Base-by-base conservation (phyloP, 2,797 vertebrate genomes). In the Onychomys arenicola region DNA sequence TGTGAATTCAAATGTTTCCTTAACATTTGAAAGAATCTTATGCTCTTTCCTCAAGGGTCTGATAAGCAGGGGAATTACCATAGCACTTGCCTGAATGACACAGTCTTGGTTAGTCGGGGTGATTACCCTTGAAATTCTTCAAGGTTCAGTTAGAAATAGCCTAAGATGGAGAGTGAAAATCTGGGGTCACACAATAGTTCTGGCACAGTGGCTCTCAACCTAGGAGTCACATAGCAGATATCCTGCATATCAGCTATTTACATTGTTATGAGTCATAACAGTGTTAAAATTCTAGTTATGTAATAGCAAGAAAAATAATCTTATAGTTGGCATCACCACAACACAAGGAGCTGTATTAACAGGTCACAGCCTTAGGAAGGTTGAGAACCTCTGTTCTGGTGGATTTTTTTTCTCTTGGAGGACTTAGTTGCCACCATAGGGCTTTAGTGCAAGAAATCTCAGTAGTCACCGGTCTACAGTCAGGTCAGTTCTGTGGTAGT, bases 1-100 rank as follows among this genome's bases (percentile, higher is more conserved):
- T 94, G 43, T 84, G 71, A 82, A 77, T n/a, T 97, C 69, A 95
- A 95, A 52, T 90, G n/a, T 67, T 83, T 59, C 37, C 78, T 89
- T 86, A 94, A 69, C 23, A 86, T 94, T 52, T 27, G 16, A 49
- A 78, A 14, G 21, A 77, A 84, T 76, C 86, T 80, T 67, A 10
- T 77, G 76, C 25, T 71, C 40, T 67, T 73, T 90, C 88, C 69
- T 46, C 23, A 37, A 84, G 14, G 19, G 27, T 55, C 65, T 93
- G 59, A 55, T 57, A 14, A 80, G 34, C 82, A 85, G 46, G 5
- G 17, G 11, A 67, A 4, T 46, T 46, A n/a, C 25, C 49, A 9
- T 78, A 75, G 89, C 4, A 14, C 11, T 52, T 73, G 37, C 9
- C 82, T 29, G 14, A 73, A 12, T 52, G 46, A 49, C 21, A n/a